These are phyloP conservation scores for Lycorma delicatula DNA, from an alignment of 1,140 invertebrate genomes.

Conservation along the genomic window DNA sequence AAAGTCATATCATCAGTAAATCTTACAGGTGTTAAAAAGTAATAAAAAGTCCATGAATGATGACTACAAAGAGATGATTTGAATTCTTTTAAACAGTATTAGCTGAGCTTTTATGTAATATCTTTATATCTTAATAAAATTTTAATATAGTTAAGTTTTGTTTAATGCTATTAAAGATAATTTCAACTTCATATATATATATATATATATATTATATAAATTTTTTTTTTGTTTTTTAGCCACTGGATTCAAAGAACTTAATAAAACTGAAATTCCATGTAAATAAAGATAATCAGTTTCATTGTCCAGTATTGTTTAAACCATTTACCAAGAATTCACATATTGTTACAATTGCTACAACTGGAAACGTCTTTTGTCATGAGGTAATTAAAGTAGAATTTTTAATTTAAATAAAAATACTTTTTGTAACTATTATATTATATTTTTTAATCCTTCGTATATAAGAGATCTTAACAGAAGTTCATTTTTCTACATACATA, in stretches of 20 bases:
- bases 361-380: constrained; percentile 93
- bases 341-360: constrained; percentile 83
- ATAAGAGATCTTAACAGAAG: no score
- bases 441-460: no score
- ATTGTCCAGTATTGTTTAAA: constrained; percentile 94
- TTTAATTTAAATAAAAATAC: no score
- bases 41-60: no score
- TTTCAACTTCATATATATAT: constrained; percentile 3
- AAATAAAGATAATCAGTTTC: constrained; percentile 75
- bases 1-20: no score
- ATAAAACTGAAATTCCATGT: constrained; percentile 85
- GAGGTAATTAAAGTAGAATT: constrained; percentile 57
- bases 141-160: no score
- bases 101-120: constrained; percentile 7
- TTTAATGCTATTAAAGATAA: no score
- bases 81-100: no score
- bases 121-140: background rate
- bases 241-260: constrained; percentile 76
- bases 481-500: no score
- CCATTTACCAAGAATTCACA: constrained; percentile 92
- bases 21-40: no score
- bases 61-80: no score
- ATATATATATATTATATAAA: background rate
- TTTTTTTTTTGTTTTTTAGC: constrained; percentile 40
- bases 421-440: no score